A percentile compares a stretch with the other conserved stretches of the same genome.
Conservation (phyloP, 2,113 vertebrate genomes). For the Anseranas semipalmata region DNA sequence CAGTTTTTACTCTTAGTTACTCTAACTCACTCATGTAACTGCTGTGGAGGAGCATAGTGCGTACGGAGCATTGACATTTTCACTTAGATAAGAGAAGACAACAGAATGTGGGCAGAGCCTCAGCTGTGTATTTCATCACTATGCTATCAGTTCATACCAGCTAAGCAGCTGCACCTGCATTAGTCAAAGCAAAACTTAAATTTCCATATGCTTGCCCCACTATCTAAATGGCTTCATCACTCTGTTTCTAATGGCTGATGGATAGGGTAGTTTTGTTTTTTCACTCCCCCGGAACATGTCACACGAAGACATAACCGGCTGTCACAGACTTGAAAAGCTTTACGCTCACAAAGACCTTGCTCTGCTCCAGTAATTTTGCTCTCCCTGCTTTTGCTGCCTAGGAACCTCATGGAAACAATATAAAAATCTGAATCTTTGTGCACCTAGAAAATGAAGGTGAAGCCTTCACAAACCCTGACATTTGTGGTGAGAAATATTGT, state of each 20-base stretch:
- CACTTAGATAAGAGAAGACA: not conserved
- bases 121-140: not conserved
- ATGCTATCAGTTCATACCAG: not conserved
- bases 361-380: not conserved
- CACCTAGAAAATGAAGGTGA: not conserved
- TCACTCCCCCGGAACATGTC: not conserved
- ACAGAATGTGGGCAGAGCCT: not conserved
- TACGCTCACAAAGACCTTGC: not conserved
- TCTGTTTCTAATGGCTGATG: not conserved
- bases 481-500: not conserved
- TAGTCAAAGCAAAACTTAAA: not conserved
- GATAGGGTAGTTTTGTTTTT: not conserved
- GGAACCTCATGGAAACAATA: not conserved
- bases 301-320: not conserved
- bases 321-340: not conserved
- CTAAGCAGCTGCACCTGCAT: not conserved
- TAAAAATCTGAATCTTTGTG: not conserved
- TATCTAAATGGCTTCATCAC: not conserved
- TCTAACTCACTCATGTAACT: not conserved
- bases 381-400: not conserved
- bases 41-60: not conserved
- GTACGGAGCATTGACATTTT: not conserved
- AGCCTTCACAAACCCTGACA: not conserved
- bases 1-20: not conserved
- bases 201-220: not conserved